Evolutionary conservation across 30 jellyfish, hydroid and myxozoan species (phyloP).

Genomic region (Nemopilema nomurai): DNA sequence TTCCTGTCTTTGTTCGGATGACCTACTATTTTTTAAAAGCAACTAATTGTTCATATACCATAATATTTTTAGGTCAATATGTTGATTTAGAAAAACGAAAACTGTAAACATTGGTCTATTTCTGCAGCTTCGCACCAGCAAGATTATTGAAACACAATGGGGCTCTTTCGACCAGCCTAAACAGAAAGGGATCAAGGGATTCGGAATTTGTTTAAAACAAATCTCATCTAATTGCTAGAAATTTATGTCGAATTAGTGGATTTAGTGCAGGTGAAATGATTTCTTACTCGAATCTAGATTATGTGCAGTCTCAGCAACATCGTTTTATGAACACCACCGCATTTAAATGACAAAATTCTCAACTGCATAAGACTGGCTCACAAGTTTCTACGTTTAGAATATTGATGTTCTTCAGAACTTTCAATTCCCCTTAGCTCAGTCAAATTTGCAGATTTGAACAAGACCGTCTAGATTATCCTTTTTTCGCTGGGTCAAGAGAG

Average conservation of each 20-base stretch:
- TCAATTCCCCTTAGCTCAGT: too few species aligned
- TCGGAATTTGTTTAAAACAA: neutral
- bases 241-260: too few species aligned
- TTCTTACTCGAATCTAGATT: too few species aligned
- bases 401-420: too few species aligned
- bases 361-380: neutral
- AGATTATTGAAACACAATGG: neutral
- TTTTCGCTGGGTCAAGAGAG: too few species aligned
- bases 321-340: neutral
- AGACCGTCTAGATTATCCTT: too few species aligned
- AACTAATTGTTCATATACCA: neutral
- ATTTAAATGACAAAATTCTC: neutral
- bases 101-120: neutral
- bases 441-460: too few species aligned
- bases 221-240: too few species aligned
- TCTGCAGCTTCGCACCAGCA: neutral
- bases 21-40: too few species aligned
- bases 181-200: neutral
- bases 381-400: too few species aligned
- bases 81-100: neutral
- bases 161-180: neutral
- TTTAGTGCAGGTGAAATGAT: too few species aligned
- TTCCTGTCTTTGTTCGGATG: neutral
- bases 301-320: too few species aligned
- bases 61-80: neutral